Percentiles rank a stretch among this genome's conserved stretches.
Evolutionary conservation across 2,113 vertebrate genomes (phyloP).

Genomic region (Oreochromis aureus): DNA sequence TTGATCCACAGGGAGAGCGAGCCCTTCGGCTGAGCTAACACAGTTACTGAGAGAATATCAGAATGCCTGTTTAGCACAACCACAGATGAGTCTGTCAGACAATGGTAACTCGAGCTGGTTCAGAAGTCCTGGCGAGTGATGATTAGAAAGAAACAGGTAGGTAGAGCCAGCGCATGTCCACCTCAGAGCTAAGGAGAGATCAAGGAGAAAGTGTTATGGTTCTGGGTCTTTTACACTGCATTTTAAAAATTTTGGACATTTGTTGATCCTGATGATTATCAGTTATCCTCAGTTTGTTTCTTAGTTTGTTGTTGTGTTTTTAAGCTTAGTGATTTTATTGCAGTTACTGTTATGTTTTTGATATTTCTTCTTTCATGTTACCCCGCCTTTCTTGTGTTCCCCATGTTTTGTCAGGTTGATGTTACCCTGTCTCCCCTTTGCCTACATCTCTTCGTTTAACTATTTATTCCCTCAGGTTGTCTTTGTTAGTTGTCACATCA

Average conservation of each 20-base stretch:
- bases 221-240: not conserved
- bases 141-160: not conserved
- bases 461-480: not conserved
- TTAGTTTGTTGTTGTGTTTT: not conserved
- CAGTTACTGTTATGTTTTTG: not conserved
- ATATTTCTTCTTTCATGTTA: not conserved
- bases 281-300: not conserved
- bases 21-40: not conserved
- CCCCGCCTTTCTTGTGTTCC: not conserved
- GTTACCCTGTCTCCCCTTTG: not conserved
- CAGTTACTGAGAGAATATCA: not conserved
- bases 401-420: not conserved
- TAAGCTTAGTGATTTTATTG: not conserved
- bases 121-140: not conserved
- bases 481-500: not conserved
- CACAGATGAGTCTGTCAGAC: not conserved
- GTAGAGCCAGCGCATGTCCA: not conserved
- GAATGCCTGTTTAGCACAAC: not conserved
- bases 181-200: not conserved
- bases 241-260: not conserved
- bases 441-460: not conserved
- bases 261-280: not conserved
- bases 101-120: not conserved
- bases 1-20: not conserved
- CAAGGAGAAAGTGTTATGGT: not conserved